Evolutionary conservation across 2,888 invertebrate genomes (phyloP).

Genomic region (Cremastinae sp.): DNA sequence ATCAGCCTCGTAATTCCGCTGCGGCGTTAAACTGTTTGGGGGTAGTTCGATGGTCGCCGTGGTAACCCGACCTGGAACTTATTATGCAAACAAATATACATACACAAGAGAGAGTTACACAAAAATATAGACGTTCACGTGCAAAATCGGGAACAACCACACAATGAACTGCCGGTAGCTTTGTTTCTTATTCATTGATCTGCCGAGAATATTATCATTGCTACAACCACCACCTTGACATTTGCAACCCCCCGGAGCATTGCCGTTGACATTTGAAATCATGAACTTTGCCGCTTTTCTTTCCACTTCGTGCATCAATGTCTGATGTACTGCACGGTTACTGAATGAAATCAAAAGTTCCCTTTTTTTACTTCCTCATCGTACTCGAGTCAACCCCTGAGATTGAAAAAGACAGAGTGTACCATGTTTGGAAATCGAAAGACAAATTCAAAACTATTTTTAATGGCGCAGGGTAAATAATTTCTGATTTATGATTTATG

Average conservation of each 20-base stretch:
- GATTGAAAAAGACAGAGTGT: no score
- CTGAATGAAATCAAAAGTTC: slow-evolving; percentile 14
- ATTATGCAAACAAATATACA: slow-evolving; percentile 3
- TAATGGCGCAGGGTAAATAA: no score
- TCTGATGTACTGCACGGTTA: slow-evolving; percentile 1
- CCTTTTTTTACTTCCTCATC: not conserved
- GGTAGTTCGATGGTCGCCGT: slow-evolving; percentile 27
- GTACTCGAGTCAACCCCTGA: not conserved
- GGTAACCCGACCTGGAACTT: slow-evolving; percentile 2
- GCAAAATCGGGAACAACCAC: slow-evolving; percentile 13
- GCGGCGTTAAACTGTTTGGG: not conserved
- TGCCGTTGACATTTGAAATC: slow-evolving; percentile 37
- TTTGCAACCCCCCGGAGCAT: slow-evolving; percentile 24
- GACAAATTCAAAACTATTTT: no score
- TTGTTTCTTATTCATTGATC: slow-evolving; percentile 37
- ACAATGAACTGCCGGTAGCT: slow-evolving; percentile 10
- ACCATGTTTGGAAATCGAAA: not conserved
- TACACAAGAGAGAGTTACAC: not conserved
- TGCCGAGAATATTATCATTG: slow-evolving; percentile 19
- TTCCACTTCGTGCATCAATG: not conserved
- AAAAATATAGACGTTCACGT: slow-evolving; percentile 13
- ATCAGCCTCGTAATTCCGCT: slow-evolving; percentile 1
- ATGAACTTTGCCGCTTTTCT: slow-evolving; percentile 24
- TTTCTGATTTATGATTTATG: no score
- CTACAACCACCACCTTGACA: slow-evolving; percentile 34